Base-by-base conservation (phyloP, 2,797 vertebrate species). In the Scolopax bukidnonensis region DNA sequence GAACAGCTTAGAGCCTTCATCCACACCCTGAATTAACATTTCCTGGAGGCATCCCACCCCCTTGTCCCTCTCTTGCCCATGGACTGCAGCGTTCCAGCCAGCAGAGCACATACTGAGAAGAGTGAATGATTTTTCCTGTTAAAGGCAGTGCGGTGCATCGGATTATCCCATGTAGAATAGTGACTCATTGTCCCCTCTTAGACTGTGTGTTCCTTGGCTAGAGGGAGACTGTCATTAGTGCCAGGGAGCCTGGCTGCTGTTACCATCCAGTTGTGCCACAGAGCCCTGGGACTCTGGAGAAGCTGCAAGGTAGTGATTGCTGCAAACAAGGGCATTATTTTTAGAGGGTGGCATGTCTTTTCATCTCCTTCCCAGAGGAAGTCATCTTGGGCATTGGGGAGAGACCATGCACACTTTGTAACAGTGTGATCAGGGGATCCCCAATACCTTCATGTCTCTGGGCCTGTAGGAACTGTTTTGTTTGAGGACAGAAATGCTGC, bases 191-290 rank as follows among this genome's bases (percentile, higher is more conserved):
- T 91, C 61, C 38, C 38, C 69, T 89, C 73, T 41, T 32, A 40
- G 56, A 83, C 50, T 87, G 85, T 95, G 85, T 95, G 73, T 77
- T 78, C 91, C 83, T 93, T 97, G 95, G 96, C 89, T 71, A 48
- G 65, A 91, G 51, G 38, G 33, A 81, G 36, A 12, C 12, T 61
- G 67, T 28, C 50, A 3, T 48, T 81, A 53, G 71, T 82, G 83
- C 88, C 89, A 91, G 59, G 41, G 45, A 86, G 28, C 57, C 74
- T 89, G 89, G 59, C 73, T 95, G 61, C 76, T 6, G 0, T 81
- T 54, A 21, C 64, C 47, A 16, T 71, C 32, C 65, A 13, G 17
- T 25, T 76, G 57, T 95, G 73, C 71, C 73, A 51, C 71, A 32
- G 54, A 27, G 54, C 53, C 45, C n/a, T 63, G 60, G 17, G 23